Percentiles rank a stretch among this genome's conserved stretches.
phyloP scores from a whole-genome alignment of 1,140 invertebrate genomes.

The Teleopsis dalmanni region DNA sequence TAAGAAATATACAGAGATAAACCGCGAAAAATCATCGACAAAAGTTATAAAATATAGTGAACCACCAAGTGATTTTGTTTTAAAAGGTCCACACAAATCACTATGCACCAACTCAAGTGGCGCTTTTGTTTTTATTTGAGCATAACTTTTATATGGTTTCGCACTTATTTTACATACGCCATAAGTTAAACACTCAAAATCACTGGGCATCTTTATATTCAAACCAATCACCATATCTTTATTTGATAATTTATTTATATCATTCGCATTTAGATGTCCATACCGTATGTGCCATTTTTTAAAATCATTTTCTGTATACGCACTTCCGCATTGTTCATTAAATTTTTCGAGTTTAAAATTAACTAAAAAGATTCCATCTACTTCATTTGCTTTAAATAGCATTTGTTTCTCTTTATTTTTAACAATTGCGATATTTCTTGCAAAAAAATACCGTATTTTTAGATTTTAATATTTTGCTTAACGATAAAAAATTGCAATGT shows the following conservation, averaged over 20 bases:
- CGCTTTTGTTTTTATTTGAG: neutral
- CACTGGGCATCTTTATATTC: neutral
- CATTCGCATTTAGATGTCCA: constrained; percentile 1
- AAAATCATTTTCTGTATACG: neutral
- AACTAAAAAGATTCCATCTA: constrained; percentile 2
- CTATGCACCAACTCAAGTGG: constrained; percentile 9
- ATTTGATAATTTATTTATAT: neutral
- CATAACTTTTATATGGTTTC: constrained; percentile 4
- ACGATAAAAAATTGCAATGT: constrained; percentile 9
- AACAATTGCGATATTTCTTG: neutral
- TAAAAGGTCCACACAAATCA: constrained; percentile 38
- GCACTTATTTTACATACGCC: constrained; percentile 2
- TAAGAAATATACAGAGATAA: neutral
- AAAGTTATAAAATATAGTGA: constrained; percentile 29
- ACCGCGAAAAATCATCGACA: constrained; percentile 22
- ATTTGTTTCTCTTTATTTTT: neutral
- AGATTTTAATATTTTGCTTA: constrained; percentile 3
- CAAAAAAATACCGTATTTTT: constrained; percentile 6
- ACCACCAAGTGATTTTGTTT: constrained; percentile 19
- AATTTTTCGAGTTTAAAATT: neutral
- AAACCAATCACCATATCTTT: constrained; percentile 6
- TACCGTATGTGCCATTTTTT: constrained; percentile 1
- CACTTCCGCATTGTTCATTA: neutral
- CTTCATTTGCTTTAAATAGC: neutral
- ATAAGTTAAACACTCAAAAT: constrained; percentile 4